Evolutionary conservation across 2,888 invertebrate genomes (phyloP).

Genomic region (Chymomyza amoena): DNA sequence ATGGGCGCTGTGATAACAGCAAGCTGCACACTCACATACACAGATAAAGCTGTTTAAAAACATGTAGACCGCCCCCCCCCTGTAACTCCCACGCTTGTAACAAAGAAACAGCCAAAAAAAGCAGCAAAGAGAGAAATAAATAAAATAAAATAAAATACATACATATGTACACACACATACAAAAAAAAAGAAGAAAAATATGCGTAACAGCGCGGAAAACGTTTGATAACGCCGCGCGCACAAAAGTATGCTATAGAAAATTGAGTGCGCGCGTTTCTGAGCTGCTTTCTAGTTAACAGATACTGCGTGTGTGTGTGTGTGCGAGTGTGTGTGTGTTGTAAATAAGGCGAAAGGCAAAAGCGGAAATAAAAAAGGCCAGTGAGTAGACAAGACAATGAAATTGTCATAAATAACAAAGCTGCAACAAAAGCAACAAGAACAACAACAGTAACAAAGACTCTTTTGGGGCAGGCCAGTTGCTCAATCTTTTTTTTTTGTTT

Average conservation of each 20-base stretch:
- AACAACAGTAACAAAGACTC: slow-evolving; percentile 25
- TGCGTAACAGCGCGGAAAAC: slow-evolving; percentile 73
- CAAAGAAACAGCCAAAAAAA: too few species aligned
- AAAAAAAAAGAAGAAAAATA: slow-evolving; percentile 34
- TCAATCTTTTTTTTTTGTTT: slow-evolving; percentile 27
- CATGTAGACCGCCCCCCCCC: slow-evolving; percentile 20
- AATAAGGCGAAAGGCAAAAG: slow-evolving; percentile 53
- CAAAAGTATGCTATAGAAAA: slow-evolving; percentile 57
- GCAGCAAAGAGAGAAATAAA: neutral
- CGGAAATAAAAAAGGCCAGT: slow-evolving; percentile 58
- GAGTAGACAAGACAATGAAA: slow-evolving; percentile 68
- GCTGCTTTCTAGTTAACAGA: slow-evolving; percentile 22
- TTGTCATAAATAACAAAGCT: slow-evolving; percentile 67
- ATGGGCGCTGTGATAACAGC: slow-evolving; percentile 51
- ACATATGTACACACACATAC: neutral
- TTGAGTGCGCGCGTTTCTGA: slow-evolving; percentile 4
- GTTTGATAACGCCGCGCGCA: slow-evolving; percentile 61
- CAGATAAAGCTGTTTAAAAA: slow-evolving; percentile 49
- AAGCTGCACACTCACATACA: slow-evolving; percentile 26
- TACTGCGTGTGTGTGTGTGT: slow-evolving; percentile 8
- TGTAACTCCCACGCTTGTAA: neutral
- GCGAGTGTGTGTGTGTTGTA: slow-evolving; percentile 33
- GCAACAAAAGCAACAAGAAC: slow-evolving; percentile 18
- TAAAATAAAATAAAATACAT: neutral
- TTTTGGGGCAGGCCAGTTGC: slow-evolving; percentile 20